Base-by-base conservation (phyloP, 30 jellyfish, hydroid and myxozoan species). In the Aurelia aurita complex sp. Pacific region DNA sequence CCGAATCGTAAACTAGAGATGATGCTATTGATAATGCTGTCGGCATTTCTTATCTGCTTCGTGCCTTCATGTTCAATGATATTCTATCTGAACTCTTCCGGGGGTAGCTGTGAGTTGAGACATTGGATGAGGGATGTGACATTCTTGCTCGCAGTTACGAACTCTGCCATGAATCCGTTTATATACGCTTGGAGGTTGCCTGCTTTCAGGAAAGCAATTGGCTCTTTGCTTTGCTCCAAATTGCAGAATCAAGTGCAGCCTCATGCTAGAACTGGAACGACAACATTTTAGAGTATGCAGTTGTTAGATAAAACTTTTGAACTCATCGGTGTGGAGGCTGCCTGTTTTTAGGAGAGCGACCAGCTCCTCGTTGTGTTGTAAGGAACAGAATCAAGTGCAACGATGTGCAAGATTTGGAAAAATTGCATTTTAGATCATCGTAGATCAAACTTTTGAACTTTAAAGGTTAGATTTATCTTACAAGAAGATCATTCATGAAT, bases 151-250 rank as follows among this genome's bases (percentile, higher is more conserved):
- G 92, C 92, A 16, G 40, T 83, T 59, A 63, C 92, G 14, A 73
- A 73, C 53, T 83, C 92, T 6, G 83, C 83, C 15, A 63, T 83
- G 52, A 83, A 83, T 59, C 92, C 92, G 4, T 83, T 83, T 60
- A 83, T 83, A 2, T 83, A 83, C 77, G 83, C 92, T 4, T 83
- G 86, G 86, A 55, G 92, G 29, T 53, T 83, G 54, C 82, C 86
- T 15, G 43, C 92, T 12, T 83, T 83, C 43, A 72, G 86, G 17
- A 83, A 73, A 63, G 86, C 92, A 12, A 71, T 83, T 13, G 18
- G 40, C 65, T 11, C 46, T 6, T 42, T 79, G n/a, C 16, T 79
- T 62, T 79, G 71, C 33, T 17, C 71, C 16, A 64, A 62, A 42
- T 19, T 32, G 43, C 66, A 66, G 69, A 79, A 79, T 29, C 79